Conservation (phyloP, 2,888 invertebrate species). For the Parnassius mnemosyne region DNA sequence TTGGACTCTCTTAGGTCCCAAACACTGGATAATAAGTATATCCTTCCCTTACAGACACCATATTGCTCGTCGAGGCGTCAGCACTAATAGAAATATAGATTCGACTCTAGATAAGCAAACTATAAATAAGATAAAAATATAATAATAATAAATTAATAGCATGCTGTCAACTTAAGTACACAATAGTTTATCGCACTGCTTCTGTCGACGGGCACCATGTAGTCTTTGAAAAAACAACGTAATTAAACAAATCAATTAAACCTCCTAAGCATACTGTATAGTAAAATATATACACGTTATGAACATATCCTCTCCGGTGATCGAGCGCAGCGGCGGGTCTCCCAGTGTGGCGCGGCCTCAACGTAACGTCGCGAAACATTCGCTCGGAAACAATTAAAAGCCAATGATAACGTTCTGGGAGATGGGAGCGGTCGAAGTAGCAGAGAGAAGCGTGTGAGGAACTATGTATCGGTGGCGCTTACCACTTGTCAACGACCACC, state of each 20-base stretch:
- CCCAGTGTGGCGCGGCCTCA: constrained; percentile 34
- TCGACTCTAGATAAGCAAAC: constrained; percentile 79
- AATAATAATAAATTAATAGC: constrained; percentile 78
- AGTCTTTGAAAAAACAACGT: constrained; percentile 77
- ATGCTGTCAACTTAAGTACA: constrained; percentile 80
- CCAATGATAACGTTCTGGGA: constrained; percentile 58
- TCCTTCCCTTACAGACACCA: constrained; percentile 80
- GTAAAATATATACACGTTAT: constrained; percentile 74
- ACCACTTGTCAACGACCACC: constrained; percentile 86
- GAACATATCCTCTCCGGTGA: constrained; percentile 76
- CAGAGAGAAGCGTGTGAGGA: constrained; percentile 76
- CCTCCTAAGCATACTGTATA: constrained; percentile 78
- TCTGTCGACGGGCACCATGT: constrained; percentile 79
- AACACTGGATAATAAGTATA: constrained; percentile 77
- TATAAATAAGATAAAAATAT: constrained; percentile 75
- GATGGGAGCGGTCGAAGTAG: constrained; percentile 71
- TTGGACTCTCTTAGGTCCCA: constrained; percentile 75
- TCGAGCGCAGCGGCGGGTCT: constrained; percentile 44
- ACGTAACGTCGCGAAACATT: constrained; percentile 28
- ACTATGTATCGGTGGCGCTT: constrained; percentile 74
- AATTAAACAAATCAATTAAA: constrained; percentile 78
- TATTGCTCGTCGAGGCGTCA: constrained; percentile 80
- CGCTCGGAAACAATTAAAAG: constrained; percentile 51
- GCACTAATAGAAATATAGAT: constrained; percentile 77
- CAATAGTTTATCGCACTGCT: constrained; percentile 77